A percentile compares a stretch with the other conserved stretches of the same genome.
These are phyloP conservation scores for Archivesica marissinica DNA, from an alignment of 1,140 invertebrate genomes.

Conservation along the genomic window DNA sequence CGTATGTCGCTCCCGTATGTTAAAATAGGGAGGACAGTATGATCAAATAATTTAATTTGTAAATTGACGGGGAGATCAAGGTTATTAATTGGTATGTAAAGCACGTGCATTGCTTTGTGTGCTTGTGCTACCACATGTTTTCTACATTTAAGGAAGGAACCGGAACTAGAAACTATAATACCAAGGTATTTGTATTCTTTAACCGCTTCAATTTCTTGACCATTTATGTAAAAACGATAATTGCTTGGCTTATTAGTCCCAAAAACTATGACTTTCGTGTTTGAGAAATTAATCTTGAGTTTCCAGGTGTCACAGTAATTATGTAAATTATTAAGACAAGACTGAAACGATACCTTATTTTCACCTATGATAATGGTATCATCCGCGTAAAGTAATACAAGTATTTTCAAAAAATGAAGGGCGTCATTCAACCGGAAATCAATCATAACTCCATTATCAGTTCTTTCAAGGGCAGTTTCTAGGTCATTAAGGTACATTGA, in stretches of 20 bases:
- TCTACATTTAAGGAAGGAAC: background rate
- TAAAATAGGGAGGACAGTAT: background rate
- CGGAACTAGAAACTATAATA: background rate
- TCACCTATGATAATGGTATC: background rate
- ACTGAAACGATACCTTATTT: background rate
- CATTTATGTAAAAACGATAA: background rate
- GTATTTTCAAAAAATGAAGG: background rate
- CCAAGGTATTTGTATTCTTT: slow-evolving; percentile 28
- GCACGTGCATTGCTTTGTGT: slow-evolving; percentile 7
- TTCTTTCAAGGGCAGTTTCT: background rate
- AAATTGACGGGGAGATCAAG: slow-evolving; percentile 13
- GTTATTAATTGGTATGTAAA: background rate
- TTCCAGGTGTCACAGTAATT: background rate
- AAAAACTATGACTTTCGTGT: background rate
- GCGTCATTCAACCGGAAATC: background rate
- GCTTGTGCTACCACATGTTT: slow-evolving; percentile 16
- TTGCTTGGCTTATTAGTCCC: background rate
- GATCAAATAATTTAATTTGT: slow-evolving; percentile 21
- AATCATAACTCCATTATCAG: background rate
- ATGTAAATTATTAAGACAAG: background rate
- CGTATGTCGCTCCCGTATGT: no score
- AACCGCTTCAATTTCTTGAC: background rate
- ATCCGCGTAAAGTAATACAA: slow-evolving; percentile 34
- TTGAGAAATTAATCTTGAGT: background rate
- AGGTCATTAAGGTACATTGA: slow-evolving; percentile 29